Evolutionary conservation across 2,797 vertebrate species (phyloP).

Genomic region (Knipowitschia caucasica): DNA sequence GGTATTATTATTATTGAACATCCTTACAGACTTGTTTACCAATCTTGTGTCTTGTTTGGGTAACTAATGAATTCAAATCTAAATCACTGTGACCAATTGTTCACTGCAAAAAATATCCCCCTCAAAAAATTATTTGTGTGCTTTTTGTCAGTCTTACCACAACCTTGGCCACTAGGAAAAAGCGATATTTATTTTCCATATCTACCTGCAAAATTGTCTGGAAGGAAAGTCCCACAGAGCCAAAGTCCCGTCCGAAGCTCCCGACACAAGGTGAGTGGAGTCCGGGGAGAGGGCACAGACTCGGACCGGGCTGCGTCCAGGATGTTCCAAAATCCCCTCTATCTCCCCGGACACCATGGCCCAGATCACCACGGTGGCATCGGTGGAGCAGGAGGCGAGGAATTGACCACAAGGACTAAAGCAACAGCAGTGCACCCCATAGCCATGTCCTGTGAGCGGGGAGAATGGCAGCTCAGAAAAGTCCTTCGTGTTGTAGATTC

Average conservation of each 20-base stretch:
- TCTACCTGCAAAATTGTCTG: conserved; percentile 74
- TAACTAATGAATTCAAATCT: no score
- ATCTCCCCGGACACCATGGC: conserved; percentile 70
- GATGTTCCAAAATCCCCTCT: conserved; percentile 82
- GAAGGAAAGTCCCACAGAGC: conserved; percentile 85
- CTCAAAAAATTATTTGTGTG: no score
- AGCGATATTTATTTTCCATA: background rate
- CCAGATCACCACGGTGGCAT: conserved; percentile 86
- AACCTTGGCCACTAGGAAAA: no score
- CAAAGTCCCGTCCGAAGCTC: conserved; percentile 85
- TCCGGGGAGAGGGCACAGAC: conserved; percentile 84
- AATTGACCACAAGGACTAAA: conserved; percentile 85
- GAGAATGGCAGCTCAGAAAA: conserved; percentile 86
- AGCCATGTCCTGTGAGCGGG: conserved; percentile 84
- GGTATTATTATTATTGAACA: no score
- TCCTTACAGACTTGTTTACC: no score
- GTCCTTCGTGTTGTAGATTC: conserved; percentile 76
- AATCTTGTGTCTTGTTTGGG: no score
- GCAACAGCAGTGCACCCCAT: conserved; percentile 91
- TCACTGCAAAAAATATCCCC: no score
- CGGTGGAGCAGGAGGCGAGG: conserved; percentile 91
- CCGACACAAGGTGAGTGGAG: conserved; percentile 74
- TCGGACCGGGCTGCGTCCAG: conserved; percentile 82
- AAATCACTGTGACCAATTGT: no score
- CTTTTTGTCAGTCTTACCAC: no score